phyloP scores from a whole-genome alignment of 2,888 invertebrate species.

The Erebia aethiops region DNA sequence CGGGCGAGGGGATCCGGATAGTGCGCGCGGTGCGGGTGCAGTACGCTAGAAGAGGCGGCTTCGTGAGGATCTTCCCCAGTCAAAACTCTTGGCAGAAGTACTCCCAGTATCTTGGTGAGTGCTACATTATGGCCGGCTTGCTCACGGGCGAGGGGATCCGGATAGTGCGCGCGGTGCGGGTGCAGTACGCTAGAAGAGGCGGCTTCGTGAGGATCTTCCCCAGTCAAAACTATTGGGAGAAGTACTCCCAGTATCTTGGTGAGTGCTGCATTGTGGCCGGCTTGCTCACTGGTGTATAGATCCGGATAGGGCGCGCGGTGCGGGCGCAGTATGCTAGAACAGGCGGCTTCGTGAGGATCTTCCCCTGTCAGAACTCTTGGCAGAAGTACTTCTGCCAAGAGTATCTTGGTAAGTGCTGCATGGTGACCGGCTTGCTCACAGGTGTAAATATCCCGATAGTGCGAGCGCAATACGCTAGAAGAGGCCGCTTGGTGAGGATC shows the following conservation, averaged over 20 bases:
- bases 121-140: constrained; percentile 41
- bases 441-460: constrained; percentile 85
- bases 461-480: constrained; percentile 89
- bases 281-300: constrained; percentile 57
- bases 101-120: constrained; percentile 85
- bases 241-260: constrained; percentile 89
- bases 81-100: constrained; percentile 94
- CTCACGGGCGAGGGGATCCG: constrained; percentile 90
- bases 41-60: constrained; percentile 92
- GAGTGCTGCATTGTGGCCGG: too few species aligned
- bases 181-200: constrained; percentile 92
- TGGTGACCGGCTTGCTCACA: too few species aligned
- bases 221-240: constrained; percentile 92
- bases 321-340: constrained; percentile 91
- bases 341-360: constrained; percentile 95
- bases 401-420: constrained; percentile 79
- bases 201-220: constrained; percentile 97
- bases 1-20: constrained; percentile 83
- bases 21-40: constrained; percentile 89
- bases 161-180: constrained; percentile 87
- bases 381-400: constrained; percentile 90
- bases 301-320: constrained; percentile 88
- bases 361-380: constrained; percentile 95
- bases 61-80: constrained; percentile 95
- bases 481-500: constrained; percentile 94